phyloP scores from a whole-genome alignment of 2,797 vertebrate species.

The Semaprochilodus insignis region DNA sequence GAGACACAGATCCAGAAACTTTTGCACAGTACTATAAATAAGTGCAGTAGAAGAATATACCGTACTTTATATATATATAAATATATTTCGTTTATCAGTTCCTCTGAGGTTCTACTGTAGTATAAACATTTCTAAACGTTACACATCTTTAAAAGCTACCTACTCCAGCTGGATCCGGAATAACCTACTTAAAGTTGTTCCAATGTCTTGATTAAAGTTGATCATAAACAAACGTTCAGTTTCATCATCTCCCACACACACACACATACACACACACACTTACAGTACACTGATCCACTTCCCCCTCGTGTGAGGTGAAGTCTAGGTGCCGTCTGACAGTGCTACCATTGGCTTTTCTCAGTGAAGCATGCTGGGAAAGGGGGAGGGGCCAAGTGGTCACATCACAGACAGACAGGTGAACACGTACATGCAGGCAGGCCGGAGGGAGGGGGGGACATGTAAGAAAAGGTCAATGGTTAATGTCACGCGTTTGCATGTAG shows the following conservation, averaged over 20 bases:
- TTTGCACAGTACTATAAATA: no score
- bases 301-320: constrained; percentile 81
- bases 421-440: constrained; percentile 56
- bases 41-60: no score
- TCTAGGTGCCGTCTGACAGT: constrained; percentile 81
- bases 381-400: constrained; percentile 59
- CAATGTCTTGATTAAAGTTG: no score
- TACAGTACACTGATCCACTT: constrained; percentile 86
- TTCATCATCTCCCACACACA: no score
- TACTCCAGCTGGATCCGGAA: no score
- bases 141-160: no score
- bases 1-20: no score
- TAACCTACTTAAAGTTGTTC: no score
- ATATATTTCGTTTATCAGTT: no score
- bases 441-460: constrained; percentile 28
- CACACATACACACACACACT: constrained; percentile 72
- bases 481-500: not conserved
- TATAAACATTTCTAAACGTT: no score
- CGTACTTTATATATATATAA: no score
- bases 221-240: constrained; percentile 1
- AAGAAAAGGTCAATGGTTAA: constrained; percentile 10
- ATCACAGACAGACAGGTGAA: constrained; percentile 65
- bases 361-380: constrained; percentile 82
- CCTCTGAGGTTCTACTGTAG: no score
- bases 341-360: constrained; percentile 79